Base-by-base conservation (phyloP, 2,888 invertebrate genomes). In the Aquatica leii region DNA sequence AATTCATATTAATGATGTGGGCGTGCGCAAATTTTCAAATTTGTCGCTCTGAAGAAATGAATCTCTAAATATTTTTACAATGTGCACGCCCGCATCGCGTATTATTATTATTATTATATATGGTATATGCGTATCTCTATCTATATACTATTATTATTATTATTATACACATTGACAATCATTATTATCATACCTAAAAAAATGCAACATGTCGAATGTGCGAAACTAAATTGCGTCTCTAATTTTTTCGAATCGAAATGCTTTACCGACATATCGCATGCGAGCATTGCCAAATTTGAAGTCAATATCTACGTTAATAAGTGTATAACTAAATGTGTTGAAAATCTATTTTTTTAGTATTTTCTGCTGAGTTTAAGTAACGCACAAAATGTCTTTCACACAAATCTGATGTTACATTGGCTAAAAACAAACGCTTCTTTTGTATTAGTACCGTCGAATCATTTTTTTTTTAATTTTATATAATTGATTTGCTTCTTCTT, bases 211-310 rank as follows among this genome's bases (percentile, higher is more conserved):
- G 59, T 37, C 40, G 60, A 61, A 52, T 37, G 59, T 65, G 66
- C 62, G 66, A 63, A 24, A 59, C 60, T 41, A 60, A 63, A 63
- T 60, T 63, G 24, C 48, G 43, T 46, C 37, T 14, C n/a, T 20
- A 14, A 69, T 62, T 24, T 65, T 68, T 63, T 61, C 59, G 68
- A 67, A 71, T 51, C 59, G 71, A 73, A 70, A n/a, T 70, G 68
- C 71, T 68, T 71, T 68, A 67, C 70, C 69, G 74, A 77, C 77
- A 80, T 77, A 77, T 77, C 77, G 78, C 79, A 76, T 78, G 77
- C 76, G 78, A 76, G 77, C 76, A 80, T 81, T 87, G 87, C 87
- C 87, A 87, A 87, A 87, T 86, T 80, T 83, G 84, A 86, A 87
- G 87, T 87, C 87, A 87, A 87, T 87, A 87, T 86, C 79, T 82